Percentiles rank a stretch among this genome's conserved stretches.
Conservation (phyloP, 92 coral and sea anemone species). For the Phenganax marumi region DNA sequence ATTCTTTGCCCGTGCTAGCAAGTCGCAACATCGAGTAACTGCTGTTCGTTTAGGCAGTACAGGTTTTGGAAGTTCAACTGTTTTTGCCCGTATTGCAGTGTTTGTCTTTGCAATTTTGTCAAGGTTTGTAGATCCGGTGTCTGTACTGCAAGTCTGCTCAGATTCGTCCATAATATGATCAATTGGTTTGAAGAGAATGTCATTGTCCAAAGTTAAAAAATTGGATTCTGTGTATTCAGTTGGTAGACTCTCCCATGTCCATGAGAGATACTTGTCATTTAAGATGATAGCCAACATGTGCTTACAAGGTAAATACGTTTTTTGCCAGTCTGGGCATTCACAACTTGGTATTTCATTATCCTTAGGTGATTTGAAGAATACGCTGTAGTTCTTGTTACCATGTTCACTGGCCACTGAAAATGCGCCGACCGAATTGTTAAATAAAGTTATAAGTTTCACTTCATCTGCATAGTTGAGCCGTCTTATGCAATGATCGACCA, state of each 20-base stretch:
- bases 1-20: constrained; percentile 1
- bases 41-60: constrained; percentile 2
- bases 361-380: constrained; percentile 17
- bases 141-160: not conserved
- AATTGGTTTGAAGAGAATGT: constrained; percentile 1
- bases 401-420: constrained; percentile 9
- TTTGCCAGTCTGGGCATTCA: constrained; percentile 48
- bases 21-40: constrained; percentile 15
- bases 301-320: constrained; percentile 34
- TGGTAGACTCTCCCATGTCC: constrained; percentile 57
- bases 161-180: not conserved
- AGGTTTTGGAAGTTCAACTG: not conserved
- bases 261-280: not conserved
- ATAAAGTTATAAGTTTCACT: not conserved
- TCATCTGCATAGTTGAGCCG: not conserved
- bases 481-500: constrained; percentile 35
- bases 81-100: not conserved
- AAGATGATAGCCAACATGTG: constrained; percentile 53
- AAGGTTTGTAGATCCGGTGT: not conserved
- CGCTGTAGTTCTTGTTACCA: constrained; percentile 20
- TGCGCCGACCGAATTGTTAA: not conserved
- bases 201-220: constrained; percentile 42
- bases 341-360: constrained; percentile 30
- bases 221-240: constrained; percentile 36
- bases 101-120: not conserved